Evolutionary conservation across 2,888 invertebrate genomes (phyloP).

Genomic region (Nysson spinosus): DNA sequence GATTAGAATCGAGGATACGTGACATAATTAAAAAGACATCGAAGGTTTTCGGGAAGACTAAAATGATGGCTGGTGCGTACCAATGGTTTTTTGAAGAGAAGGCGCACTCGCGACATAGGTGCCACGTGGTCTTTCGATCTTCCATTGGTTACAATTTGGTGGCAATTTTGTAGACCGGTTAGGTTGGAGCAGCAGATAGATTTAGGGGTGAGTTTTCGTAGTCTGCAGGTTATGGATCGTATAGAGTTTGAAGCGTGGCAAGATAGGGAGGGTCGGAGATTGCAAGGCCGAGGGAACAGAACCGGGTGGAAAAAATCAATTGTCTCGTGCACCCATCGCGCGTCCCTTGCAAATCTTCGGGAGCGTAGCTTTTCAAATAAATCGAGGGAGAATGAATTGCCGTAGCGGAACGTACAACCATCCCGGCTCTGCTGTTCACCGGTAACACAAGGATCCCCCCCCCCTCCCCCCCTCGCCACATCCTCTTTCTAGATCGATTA

Average conservation of each 20-base stretch:
- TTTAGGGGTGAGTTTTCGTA: constrained; percentile 42
- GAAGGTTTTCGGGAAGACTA: too few species aligned
- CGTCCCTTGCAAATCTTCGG: constrained; percentile 34
- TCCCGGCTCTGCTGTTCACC: constrained; percentile 8
- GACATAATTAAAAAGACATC: too few species aligned
- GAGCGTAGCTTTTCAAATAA: constrained; percentile 42
- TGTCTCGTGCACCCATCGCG: constrained; percentile 34
- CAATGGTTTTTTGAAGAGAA: too few species aligned
- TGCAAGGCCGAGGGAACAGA: constrained; percentile 4
- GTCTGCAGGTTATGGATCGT: constrained; percentile 54
- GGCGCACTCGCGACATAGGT: too few species aligned
- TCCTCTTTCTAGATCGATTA: constrained; percentile 41
- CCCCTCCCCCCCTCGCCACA: too few species aligned
- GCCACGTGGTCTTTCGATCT: too few species aligned
- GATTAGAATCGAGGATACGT: constrained; percentile 38
- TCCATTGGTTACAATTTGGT: too few species aligned
- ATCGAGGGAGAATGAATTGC: constrained; percentile 49
- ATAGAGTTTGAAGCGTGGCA: constrained; percentile 48
- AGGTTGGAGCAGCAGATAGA: constrained; percentile 43
- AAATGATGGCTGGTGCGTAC: too few species aligned
- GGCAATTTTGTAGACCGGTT: too few species aligned
- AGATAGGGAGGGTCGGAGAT: constrained; percentile 31
- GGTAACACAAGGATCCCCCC: too few species aligned
- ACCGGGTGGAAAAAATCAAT: constrained; percentile 50
- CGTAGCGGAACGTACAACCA: constrained; percentile 23